A percentile compares a stretch with the other conserved stretches of the same genome.
Evolutionary conservation across 2,888 invertebrate species (phyloP).

Genomic region (Microplitis deprimator): DNA sequence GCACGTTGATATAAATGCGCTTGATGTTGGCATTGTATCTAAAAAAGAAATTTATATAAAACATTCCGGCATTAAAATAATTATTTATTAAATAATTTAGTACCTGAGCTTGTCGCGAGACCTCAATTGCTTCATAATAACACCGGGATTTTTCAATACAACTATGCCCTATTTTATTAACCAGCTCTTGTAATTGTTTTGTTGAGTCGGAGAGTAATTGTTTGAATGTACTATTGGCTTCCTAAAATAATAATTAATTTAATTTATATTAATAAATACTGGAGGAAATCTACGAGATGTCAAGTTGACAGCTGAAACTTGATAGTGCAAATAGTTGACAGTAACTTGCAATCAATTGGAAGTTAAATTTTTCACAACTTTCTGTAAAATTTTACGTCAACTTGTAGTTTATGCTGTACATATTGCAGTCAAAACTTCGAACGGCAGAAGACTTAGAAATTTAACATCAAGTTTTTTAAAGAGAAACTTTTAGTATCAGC

Average conservation of each 20-base stretch:
- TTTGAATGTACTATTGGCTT: constrained; percentile 92
- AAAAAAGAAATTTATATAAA: constrained; percentile 47
- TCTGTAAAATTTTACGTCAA: too few relatives aligned
- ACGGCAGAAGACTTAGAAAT: too few relatives aligned
- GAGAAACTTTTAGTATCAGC: too few relatives aligned
- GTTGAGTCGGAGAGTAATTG: constrained; percentile 89
- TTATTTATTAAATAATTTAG: too few relatives aligned
- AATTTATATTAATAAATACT: neutral
- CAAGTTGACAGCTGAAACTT: too few relatives aligned
- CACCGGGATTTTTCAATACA: constrained; percentile 92
- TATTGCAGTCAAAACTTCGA: too few relatives aligned
- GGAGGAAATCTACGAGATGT: too few relatives aligned
- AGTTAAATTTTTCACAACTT: too few relatives aligned
- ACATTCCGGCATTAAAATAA: neutral
- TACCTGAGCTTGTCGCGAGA: constrained; percentile 82
- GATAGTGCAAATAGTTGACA: too few relatives aligned
- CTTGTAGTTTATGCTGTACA: too few relatives aligned
- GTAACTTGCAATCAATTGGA: too few relatives aligned
- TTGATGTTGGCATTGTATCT: constrained; percentile 88
- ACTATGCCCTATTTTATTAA: constrained; percentile 83
- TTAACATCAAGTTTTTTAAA: too few relatives aligned
- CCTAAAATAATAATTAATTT: constrained; percentile 74
- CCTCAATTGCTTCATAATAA: constrained; percentile 88
- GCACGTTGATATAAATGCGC: constrained; percentile 92
- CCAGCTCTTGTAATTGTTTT: constrained; percentile 83